Percentiles rank a stretch among this genome's conserved stretches.
Conservation (phyloP, 2,888 invertebrate genomes). For the Dorcus hopei region DNA sequence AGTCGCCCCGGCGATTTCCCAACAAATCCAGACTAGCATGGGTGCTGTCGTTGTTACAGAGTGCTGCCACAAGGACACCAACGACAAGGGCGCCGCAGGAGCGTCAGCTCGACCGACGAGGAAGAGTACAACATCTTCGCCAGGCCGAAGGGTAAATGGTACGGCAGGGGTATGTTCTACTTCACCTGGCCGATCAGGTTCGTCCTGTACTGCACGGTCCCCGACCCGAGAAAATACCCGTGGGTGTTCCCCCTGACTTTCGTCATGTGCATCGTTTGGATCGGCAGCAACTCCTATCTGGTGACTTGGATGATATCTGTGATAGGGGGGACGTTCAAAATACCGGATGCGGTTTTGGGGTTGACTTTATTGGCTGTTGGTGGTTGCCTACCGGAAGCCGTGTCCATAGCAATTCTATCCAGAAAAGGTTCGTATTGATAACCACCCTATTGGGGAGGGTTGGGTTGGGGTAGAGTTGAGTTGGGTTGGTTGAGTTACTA, state of each 20-base stretch:
- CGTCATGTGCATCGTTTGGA: conserved; percentile 82
- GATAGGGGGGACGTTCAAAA: conserved; percentile 68
- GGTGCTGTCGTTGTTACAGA: too few relatives aligned
- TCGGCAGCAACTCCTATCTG: conserved; percentile 79
- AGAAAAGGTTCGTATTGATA: conserved; percentile 65
- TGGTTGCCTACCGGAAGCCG: conserved; percentile 81
- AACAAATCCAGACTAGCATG: too few relatives aligned
- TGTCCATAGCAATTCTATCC: conserved; percentile 81
- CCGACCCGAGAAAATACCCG: conserved; percentile 62
- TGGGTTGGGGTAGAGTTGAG: too few relatives aligned
- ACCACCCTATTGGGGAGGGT: too few relatives aligned
- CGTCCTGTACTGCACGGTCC: conserved; percentile 65
- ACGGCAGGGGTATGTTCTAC: conserved; percentile 60
- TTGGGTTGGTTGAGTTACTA: too few relatives aligned
- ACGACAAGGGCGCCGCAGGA: not conserved
- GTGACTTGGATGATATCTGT: conserved; percentile 67
- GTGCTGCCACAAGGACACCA: not conserved
- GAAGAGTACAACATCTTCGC: conserved; percentile 15
- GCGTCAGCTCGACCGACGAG: too few relatives aligned
- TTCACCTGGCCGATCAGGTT: conserved; percentile 71
- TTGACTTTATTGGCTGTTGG: conserved; percentile 88
- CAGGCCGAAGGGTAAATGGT: conserved; percentile 30
- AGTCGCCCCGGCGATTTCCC: too few relatives aligned
- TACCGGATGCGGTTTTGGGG: conserved; percentile 88
- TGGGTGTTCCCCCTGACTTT: conserved; percentile 75